Base-by-base conservation (phyloP, 1,140 invertebrate genomes). In the Zaprionus gabonicus region DNA sequence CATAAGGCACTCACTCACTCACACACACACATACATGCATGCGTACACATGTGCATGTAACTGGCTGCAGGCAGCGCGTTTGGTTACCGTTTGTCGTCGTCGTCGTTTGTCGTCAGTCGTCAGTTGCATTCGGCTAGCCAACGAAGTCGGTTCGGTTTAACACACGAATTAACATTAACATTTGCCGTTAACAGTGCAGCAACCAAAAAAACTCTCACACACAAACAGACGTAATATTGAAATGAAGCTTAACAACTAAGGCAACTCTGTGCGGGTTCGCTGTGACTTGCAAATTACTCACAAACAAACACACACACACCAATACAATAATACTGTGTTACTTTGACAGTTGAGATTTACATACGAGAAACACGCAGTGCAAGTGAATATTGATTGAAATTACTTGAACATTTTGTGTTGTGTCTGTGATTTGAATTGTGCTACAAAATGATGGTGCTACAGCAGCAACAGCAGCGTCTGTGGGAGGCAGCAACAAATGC, bases 371-470 rank as follows among this genome's bases (percentile, higher is more conserved):
- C 28, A 44, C 41, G n/a, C 41, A 68, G 71, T 73, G 71, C 28
- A 72, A 73, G 65, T 74, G 65, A 72, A 66, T 46, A 66, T 27
- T 28, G n/a, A 34, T 7, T 27, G 7, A 28, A 46, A 15, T 23
- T 58, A 4, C 31, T 17, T 12, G n/a, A 28, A 62, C 55, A 58
- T 36, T 58, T 57, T 23, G 28, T 28, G 34, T 34, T 27, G 51
- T 57, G 63, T 13, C 28, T 23, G 23, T 36, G 13, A 57, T 20
- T 36, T 12, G 12, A 49, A 75, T 17, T 59, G 41, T 63, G 38
- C 1, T 7, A 13, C 5, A 87, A 88, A 69, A 85, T 91, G 86
- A 90, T 88, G 85, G 53, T 90, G 82, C 72, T 91, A 76, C 85
- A 91, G 79, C 85, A 88, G 68, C 83, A 87, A 66, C 77, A 80